A percentile compares a stretch with the other conserved stretches of the same genome.
Evolutionary conservation across 2,888 invertebrate genomes (phyloP).

Genomic region (Euzophera pinguis): DNA sequence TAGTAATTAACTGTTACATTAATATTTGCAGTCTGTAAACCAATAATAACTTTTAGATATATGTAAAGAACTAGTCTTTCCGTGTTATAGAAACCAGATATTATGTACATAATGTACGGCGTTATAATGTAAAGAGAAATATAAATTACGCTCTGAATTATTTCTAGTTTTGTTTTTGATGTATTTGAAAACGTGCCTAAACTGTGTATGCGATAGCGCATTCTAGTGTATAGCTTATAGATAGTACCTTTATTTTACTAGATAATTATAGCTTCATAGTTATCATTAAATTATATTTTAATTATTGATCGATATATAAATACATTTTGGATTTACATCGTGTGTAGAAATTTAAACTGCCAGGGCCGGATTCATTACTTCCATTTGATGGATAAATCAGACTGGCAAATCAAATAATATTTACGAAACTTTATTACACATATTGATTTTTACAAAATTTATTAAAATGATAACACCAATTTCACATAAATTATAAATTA

Average conservation of each 20-base stretch:
- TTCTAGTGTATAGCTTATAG: conserved; percentile 15
- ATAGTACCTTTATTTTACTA: conserved; percentile 19
- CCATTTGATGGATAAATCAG: no score
- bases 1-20: conserved; percentile 5
- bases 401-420: no score
- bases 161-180: conserved; percentile 11
- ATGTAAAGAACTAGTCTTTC: background rate
- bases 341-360: background rate
- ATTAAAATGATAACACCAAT: background rate
- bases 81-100: conserved; percentile 1
- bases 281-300: background rate
- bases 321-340: conserved; percentile 1
- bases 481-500: background rate
- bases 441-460: no score
- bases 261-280: conserved; percentile 9
- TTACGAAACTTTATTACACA: no score
- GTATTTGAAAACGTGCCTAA: conserved; percentile 58
- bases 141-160: background rate
- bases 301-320: background rate
- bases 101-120: background rate
- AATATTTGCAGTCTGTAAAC: conserved; percentile 1
- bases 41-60: background rate
- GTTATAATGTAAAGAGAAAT: background rate
- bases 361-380: no score
- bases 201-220: conserved; percentile 35